These are phyloP conservation scores for Wasmannia auropunctata DNA, from an alignment of 1,140 invertebrate genomes.

Conservation along the genomic window DNA sequence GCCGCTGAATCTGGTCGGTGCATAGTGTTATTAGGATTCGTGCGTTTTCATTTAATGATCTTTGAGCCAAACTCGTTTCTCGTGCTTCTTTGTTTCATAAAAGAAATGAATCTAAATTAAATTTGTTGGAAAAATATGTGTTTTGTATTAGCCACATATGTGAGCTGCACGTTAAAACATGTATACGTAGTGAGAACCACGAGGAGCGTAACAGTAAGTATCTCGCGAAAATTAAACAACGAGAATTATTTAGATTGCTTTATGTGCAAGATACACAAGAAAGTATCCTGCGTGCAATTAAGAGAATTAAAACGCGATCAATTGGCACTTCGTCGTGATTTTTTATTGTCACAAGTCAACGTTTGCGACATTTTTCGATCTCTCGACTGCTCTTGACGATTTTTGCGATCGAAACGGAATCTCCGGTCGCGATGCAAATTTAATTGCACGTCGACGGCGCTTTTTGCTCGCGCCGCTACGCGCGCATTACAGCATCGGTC, in stretches of 20 bases:
- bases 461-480: neutral
- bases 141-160: neutral
- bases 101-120: slow-evolving; percentile 13
- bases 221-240: neutral
- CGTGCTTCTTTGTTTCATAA: neutral
- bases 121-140: slow-evolving; percentile 5
- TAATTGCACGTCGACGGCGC: slow-evolving; percentile 15
- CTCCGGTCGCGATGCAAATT: slow-evolving; percentile 10
- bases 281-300: neutral
- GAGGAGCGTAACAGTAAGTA: neutral
- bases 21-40: slow-evolving; percentile 39
- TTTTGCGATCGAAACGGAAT: neutral
- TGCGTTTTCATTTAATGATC: slow-evolving; percentile 14
- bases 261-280: neutral
- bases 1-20: neutral
- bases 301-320: neutral
- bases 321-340: neutral
- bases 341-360: neutral
- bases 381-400: too few species aligned
- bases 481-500: slow-evolving; percentile 12
- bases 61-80: neutral
- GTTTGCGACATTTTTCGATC: neutral
- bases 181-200: neutral
- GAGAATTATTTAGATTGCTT: neutral
- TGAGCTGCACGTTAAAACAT: neutral